A percentile compares a stretch with the other conserved stretches of the same genome.
Evolutionary conservation across 2,888 invertebrate genomes (phyloP).

Genomic region (Dysmachus trigonus): DNA sequence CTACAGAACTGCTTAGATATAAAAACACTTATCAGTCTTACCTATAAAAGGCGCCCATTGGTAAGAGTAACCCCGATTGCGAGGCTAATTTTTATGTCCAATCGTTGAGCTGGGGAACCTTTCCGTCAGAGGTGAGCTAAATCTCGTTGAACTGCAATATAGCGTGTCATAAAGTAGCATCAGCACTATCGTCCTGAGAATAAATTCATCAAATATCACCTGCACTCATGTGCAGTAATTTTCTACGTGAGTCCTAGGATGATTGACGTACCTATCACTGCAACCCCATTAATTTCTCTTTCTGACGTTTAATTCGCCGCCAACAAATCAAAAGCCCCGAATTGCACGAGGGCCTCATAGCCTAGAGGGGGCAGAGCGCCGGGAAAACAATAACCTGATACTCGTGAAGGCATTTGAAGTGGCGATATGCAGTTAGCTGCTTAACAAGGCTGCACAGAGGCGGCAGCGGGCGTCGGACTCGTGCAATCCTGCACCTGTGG

Average conservation of each 20-base stretch:
- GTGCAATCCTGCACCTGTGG: not conserved
- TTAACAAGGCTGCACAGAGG: not conserved
- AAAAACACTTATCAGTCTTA: no score
- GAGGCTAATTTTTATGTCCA: not conserved
- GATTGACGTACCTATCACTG: conserved; percentile 37
- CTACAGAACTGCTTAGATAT: no score
- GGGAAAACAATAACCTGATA: conserved; percentile 32
- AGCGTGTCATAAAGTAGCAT: not conserved
- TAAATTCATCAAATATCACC: conserved; percentile 21
- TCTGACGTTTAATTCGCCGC: conserved; percentile 34
- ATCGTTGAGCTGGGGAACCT: not conserved
- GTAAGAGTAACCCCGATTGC: not conserved
- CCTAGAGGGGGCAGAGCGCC: not conserved
- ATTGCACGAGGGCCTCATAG: not conserved
- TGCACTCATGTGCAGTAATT: conserved; percentile 13
- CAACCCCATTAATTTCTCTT: conserved; percentile 38
- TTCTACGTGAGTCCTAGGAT: not conserved
- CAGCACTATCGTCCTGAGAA: not conserved
- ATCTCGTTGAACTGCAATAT: not conserved
- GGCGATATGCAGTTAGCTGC: conserved; percentile 20
- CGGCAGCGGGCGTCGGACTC: not conserved
- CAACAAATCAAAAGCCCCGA: conserved; percentile 32
- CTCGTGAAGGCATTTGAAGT: conserved; percentile 17
- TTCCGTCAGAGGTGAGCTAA: not conserved
- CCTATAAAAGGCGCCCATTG: not conserved